Evolutionary conservation across 1,140 invertebrate species (phyloP).

Genomic region (Pachyrhynchus sulphureomaculatus): DNA sequence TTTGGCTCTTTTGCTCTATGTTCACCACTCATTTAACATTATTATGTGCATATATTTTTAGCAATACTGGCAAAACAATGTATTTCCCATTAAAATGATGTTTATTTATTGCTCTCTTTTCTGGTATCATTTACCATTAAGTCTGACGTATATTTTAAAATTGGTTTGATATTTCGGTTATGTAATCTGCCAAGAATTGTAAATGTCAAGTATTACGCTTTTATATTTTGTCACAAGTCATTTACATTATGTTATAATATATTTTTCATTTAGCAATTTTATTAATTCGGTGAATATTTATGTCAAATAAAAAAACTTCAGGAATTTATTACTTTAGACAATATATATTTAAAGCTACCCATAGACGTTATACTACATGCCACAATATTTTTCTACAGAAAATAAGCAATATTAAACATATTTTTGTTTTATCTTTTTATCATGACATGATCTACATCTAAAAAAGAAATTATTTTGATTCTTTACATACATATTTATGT

Average conservation of each 20-base stretch:
- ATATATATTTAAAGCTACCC: no score
- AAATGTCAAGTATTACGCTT: neutral
- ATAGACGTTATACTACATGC: no score
- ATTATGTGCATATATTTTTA: no score
- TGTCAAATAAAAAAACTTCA: neutral
- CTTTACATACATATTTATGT: no score
- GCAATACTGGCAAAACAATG: no score
- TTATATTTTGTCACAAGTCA: slow-evolving; percentile 1
- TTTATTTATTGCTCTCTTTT: slow-evolving; percentile 12
- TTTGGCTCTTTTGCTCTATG: no score
- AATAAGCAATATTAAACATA: no score
- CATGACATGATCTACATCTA: no score
- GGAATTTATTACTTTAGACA: neutral
- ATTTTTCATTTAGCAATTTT: slow-evolving; percentile 1
- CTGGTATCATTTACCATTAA: neutral
- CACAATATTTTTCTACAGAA: no score
- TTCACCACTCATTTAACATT: no score
- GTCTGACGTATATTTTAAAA: slow-evolving; percentile 1
- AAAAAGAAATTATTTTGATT: no score
- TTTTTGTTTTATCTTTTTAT: no score
- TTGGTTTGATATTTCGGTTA: neutral
- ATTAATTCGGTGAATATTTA: neutral
- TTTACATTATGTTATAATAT: neutral
- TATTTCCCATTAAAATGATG: neutral
- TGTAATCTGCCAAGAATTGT: slow-evolving; percentile 2